These are phyloP conservation scores for Anhinga rufa DNA, from an alignment of 2,113 vertebrate species.

Conservation along the genomic window DNA sequence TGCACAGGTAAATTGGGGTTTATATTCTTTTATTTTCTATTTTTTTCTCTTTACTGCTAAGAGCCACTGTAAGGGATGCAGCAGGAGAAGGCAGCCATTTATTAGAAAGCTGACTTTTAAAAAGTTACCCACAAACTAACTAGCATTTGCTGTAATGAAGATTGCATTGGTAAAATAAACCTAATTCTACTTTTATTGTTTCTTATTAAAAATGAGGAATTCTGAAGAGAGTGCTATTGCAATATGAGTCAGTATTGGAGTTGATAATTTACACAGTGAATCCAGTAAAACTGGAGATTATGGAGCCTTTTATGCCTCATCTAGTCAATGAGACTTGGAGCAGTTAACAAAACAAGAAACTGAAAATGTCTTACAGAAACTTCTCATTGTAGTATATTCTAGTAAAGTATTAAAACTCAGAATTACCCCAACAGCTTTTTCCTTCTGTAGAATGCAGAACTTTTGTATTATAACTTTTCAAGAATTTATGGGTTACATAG, in stretches of 20 bases:
- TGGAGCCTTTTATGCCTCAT: not conserved
- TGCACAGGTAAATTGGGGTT: not conserved
- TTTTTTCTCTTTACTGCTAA: not conserved
- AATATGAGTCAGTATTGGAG: not conserved
- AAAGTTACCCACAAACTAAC: not conserved
- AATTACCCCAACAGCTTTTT: not conserved
- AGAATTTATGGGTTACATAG: not conserved
- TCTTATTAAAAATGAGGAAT: not conserved
- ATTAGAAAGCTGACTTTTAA: not conserved
- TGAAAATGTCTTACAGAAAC: not conserved
- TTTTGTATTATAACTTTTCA: not conserved
- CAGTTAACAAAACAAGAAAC: not conserved
- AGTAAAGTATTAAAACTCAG: not conserved
- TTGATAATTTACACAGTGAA: not conserved
- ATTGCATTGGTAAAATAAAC: not conserved
- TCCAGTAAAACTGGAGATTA: not conserved
- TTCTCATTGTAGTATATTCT: not conserved
- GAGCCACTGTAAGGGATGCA: not conserved
- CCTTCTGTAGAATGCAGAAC: not conserved
- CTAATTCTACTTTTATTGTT: not conserved
- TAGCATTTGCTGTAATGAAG: not conserved
- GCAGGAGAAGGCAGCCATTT: not conserved
- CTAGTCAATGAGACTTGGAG: not conserved
- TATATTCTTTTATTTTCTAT: not conserved
- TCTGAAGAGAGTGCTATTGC: not conserved